phyloP scores from a whole-genome alignment of 2,888 invertebrate species.

The Trichacis sp. region DNA sequence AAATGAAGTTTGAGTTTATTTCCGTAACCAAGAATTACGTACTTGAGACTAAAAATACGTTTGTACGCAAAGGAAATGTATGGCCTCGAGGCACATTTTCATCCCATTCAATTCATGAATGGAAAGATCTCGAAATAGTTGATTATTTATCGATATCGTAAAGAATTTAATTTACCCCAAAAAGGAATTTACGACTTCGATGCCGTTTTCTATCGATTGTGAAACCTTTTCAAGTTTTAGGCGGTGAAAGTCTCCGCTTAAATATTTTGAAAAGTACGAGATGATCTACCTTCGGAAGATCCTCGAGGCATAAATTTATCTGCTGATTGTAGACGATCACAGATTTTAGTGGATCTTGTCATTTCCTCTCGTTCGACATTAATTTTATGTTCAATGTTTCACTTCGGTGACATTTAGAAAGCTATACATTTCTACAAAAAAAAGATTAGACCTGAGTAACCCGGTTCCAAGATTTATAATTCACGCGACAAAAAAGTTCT shows the following conservation, averaged over 20 bases:
- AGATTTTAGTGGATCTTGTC: background rate
- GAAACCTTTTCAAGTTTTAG: background rate
- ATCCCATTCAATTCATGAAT: background rate
- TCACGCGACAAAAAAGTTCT: too few species aligned
- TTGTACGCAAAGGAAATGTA: background rate
- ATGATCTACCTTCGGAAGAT: background rate
- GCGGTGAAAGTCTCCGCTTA: background rate
- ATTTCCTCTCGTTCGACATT: background rate
- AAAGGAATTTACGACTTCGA: too few species aligned
- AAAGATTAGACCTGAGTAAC: too few species aligned
- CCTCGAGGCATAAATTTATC: background rate
- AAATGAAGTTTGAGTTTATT: background rate
- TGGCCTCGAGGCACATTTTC: background rate
- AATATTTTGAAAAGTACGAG: background rate
- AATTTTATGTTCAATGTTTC: too few species aligned
- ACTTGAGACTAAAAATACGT: slow-evolving; percentile 1
- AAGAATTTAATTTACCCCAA: too few species aligned
- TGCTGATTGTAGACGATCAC: background rate
- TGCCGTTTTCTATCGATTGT: too few species aligned
- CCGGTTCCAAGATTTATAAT: too few species aligned
- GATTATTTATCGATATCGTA: too few species aligned
- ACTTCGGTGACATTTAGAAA: too few species aligned
- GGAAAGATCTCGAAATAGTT: too few species aligned
- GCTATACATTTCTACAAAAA: too few species aligned
- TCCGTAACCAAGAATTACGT: background rate